These are phyloP conservation scores for Epizoanthus fatuus DNA, from an alignment of 92 coral and sea anemone species.

Conservation along the genomic window DNA sequence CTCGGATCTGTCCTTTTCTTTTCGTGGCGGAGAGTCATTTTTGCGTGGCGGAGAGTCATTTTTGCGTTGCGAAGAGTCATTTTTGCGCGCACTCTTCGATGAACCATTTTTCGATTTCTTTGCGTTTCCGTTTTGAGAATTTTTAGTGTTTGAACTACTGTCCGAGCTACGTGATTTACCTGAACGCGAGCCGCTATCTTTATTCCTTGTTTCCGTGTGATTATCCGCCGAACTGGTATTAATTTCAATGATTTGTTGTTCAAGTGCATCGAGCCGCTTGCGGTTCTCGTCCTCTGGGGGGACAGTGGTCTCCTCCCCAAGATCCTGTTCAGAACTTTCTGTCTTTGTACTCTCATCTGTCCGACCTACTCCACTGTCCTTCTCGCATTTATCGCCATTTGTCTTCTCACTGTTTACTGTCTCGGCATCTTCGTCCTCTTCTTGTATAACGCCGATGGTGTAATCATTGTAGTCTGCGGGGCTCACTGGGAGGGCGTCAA, in stretches of 20 bases:
- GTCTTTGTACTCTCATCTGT: conserved; percentile 96
- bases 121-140: conserved; percentile 59
- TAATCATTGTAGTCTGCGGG: conserved; percentile 61
- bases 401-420: conserved; percentile 81
- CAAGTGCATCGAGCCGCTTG: conserved; percentile 57
- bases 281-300: conserved; percentile 64
- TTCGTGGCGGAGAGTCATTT: conserved; percentile 75
- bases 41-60: conserved; percentile 78
- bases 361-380: conserved; percentile 96
- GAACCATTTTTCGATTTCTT: conserved; percentile 71
- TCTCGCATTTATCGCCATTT: conserved; percentile 94
- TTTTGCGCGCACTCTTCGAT: conserved; percentile 67
- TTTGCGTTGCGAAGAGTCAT: conserved; percentile 77
- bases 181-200: conserved; percentile 63
- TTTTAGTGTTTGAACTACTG: conserved; percentile 54
- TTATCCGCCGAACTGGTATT: conserved; percentile 38
- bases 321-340: conserved; percentile 95
- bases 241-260: conserved; percentile 58
- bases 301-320: conserved; percentile 74
- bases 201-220: conserved; percentile 61
- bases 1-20: conserved; percentile 75
- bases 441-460: conserved; percentile 92
- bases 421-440: conserved; percentile 93
- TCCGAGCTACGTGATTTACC: conserved; percentile 62
- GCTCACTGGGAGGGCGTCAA: conserved; percentile 60